phyloP scores from a whole-genome alignment of 2,113 vertebrate species.

The Pristiophorus japonicus region DNA sequence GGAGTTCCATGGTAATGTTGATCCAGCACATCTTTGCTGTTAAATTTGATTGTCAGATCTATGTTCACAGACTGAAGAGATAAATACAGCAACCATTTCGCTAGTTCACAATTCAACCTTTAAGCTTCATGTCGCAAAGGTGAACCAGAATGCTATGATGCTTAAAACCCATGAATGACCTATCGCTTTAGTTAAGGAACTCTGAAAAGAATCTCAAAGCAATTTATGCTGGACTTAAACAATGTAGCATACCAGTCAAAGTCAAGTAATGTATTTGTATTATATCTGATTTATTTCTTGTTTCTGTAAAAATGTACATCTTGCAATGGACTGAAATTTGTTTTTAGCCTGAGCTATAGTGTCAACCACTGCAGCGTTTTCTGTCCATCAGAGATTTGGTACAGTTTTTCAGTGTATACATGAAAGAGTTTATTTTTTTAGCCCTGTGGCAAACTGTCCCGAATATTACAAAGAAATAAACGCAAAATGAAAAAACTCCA shows the following conservation, averaged over 20 bases:
- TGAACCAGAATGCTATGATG: neutral
- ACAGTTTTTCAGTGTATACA: neutral
- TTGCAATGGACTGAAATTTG: neutral
- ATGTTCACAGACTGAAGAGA: neutral
- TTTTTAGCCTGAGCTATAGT: neutral
- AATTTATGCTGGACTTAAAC: neutral
- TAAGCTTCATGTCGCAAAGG: neutral
- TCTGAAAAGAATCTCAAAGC: neutral
- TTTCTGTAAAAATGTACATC: too few relatives aligned
- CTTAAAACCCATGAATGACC: neutral
- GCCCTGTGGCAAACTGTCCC: neutral
- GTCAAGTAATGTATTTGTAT: neutral
- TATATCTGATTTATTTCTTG: neutral
- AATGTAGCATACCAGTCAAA: neutral
- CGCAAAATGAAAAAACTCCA: neutral
- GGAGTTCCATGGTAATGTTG: neutral
- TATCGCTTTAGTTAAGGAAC: neutral
- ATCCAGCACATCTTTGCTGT: neutral
- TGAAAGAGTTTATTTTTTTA: neutral
- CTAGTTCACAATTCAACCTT: neutral
- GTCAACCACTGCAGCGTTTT: neutral
- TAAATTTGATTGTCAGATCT: neutral
- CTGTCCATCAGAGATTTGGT: neutral
- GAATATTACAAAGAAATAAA: neutral
- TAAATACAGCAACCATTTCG: neutral